These are phyloP conservation scores for Scaptomyza cyrtandrae DNA, from an alignment of 2,888 invertebrate genomes.

Conservation along the genomic window DNA sequence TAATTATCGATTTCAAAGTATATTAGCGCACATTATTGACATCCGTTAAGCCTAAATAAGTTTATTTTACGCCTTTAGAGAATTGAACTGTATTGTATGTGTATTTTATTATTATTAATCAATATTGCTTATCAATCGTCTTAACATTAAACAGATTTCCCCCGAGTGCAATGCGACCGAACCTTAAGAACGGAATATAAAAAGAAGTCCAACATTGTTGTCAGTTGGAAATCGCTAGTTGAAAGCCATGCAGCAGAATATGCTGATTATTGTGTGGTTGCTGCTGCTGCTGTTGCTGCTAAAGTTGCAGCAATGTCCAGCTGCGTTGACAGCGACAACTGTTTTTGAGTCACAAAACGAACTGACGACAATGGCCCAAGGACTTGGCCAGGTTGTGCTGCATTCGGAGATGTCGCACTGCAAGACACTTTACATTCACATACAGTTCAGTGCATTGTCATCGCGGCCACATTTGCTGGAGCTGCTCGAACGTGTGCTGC, in stretches of 20 bases:
- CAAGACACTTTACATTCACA: constrained; percentile 52
- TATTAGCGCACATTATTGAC: not conserved
- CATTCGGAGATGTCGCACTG: constrained; percentile 55
- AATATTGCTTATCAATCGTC: not conserved
- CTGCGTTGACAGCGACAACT: not conserved
- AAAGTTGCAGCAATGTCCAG: constrained; percentile 11
- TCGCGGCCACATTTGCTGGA: constrained; percentile 28
- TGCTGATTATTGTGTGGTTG: not conserved
- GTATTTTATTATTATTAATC: not conserved
- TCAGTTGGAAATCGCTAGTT: constrained; percentile 23
- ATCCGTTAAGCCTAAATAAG: not conserved
- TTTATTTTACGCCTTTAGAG: not conserved
- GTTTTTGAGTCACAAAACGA: not conserved
- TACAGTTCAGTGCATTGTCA: constrained; percentile 24
- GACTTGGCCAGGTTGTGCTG: constrained; percentile 44
- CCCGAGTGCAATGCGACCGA: not conserved
- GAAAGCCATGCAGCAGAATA: constrained; percentile 27
- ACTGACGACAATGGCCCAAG: constrained; percentile 22
- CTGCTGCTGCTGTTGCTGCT: not conserved
- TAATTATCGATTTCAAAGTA: not conserved
- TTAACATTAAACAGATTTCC: constrained; percentile 13
- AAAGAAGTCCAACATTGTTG: not conserved
- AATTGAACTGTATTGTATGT: not conserved
- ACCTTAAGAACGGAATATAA: not conserved
- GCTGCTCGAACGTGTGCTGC: constrained; percentile 39